A percentile compares a stretch with the other conserved stretches of the same genome.
These are phyloP conservation scores for Crax fasciolata DNA, from an alignment of 2,797 vertebrate species.

Conservation along the genomic window DNA sequence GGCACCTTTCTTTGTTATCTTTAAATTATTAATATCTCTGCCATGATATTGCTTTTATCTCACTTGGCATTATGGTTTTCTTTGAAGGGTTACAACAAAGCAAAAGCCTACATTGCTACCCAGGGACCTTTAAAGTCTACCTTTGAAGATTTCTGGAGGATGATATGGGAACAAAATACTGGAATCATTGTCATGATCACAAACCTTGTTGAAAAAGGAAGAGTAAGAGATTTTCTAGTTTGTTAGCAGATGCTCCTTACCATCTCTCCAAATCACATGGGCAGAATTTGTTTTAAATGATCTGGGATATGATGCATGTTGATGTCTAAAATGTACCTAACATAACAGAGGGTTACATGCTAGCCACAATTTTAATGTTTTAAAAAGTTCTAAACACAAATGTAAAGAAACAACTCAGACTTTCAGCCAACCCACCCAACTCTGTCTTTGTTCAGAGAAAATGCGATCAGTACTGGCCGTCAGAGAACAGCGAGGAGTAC, in stretches of 20 bases:
- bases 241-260: constrained; percentile 31
- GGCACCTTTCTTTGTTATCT: constrained; percentile 31
- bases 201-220: constrained; percentile 98
- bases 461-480: constrained; percentile 99
- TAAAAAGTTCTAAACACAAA: background rate
- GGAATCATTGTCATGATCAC: constrained; percentile 99
- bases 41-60: constrained; percentile 71
- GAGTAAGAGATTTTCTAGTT: constrained; percentile 85
- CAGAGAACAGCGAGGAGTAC: constrained; percentile 96
- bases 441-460: constrained; percentile 89
- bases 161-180: constrained; percentile 99
- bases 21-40: constrained; percentile 77
- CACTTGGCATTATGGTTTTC: constrained; percentile 73
- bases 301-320: background rate
- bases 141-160: constrained; percentile 99
- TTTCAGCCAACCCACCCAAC: background rate
- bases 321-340: background rate
- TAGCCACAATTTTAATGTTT: background rate
- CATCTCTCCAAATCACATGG: background rate
- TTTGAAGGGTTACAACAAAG: constrained; percentile 96
- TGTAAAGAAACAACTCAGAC: background rate
- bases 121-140: constrained; percentile 99
- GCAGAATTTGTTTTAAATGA: constrained; percentile 5
- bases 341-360: background rate
- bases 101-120: constrained; percentile 96